phyloP scores from a whole-genome alignment of 2,797 vertebrate species.

The Epinephelus malabaricus region DNA sequence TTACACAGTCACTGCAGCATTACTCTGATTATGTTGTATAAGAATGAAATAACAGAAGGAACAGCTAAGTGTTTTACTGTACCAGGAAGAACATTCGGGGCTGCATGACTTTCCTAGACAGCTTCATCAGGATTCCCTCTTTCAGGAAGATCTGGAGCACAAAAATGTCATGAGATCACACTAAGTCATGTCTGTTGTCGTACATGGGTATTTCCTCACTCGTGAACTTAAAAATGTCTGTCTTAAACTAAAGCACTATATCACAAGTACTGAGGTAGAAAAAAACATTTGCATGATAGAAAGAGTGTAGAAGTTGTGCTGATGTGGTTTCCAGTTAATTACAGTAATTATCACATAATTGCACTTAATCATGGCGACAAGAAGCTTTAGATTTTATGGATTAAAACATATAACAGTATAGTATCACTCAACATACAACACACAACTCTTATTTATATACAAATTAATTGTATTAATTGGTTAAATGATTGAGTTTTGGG shows the following conservation, averaged over 20 bases:
- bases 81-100: slow-evolving; percentile 98
- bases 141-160: slow-evolving; percentile 92
- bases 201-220: background rate
- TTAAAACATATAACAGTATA: background rate
- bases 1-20: background rate
- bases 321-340: background rate
- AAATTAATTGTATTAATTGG: background rate
- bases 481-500: background rate
- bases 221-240: background rate
- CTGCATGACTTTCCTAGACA: slow-evolving; percentile 97
- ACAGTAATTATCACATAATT: background rate
- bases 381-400: background rate
- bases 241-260: background rate
- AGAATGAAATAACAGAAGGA: slow-evolving; percentile 4
- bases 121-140: slow-evolving; percentile 95
- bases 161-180: slow-evolving; percentile 6
- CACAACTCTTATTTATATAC: background rate
- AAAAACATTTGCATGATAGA: background rate
- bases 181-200: background rate
- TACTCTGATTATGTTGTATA: background rate
- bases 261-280: too few species aligned
- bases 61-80: slow-evolving; percentile 53
- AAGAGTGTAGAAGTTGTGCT: background rate
- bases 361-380: background rate
- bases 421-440: background rate